Base-by-base conservation (phyloP, 2,888 invertebrate genomes). In the Diaperis boleti region DNA sequence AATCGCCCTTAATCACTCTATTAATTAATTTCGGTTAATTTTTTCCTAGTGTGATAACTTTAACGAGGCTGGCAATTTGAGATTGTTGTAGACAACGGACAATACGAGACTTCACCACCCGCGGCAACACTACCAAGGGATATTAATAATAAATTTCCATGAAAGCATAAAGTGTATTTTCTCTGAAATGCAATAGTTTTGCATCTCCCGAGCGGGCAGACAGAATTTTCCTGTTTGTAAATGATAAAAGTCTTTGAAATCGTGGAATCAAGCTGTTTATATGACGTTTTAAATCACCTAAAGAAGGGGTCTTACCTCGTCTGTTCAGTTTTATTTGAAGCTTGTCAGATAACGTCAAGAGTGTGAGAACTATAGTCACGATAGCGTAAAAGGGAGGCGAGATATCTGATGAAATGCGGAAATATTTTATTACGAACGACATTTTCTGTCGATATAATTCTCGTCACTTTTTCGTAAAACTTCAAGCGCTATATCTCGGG, bases 341-440 rank as follows among this genome's bases (percentile, higher is more conserved):
- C 44, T 52, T 60, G 60, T 60, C 60, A 52, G 60, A 60, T 60
- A 60, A 60, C 52, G 60, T 60, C 60, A 44, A 14, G 52, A 60
- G 31, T 59, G 49, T 39, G 59, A 52, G 52, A 60, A 50, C 39
- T 60, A 14, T 29, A 59, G 59, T 31, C 45, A 52, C 33, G 59
- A 60, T 52, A 50, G 44, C 52, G 50, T 49, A 59, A 59, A 50
- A 52, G 33, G 33, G 52, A 22, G 60, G 13, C 31, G 52, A 60
- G 52, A 68, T 57, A 66, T 68, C 66, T 61, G 68, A 66, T 62
- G 65, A 15, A 60, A 45, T 61, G 47, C 62, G 66, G 69, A 70
- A 68, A 68, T 67, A 66, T 68, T 70, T 70, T 63, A 68, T 70
- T 66, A 66, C 65, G 55, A 65, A 60, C 64, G 64, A 64, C 61